Evolutionary conservation across 1,140 invertebrate species (phyloP).

Genomic region (Hypothenemus hampei): DNA sequence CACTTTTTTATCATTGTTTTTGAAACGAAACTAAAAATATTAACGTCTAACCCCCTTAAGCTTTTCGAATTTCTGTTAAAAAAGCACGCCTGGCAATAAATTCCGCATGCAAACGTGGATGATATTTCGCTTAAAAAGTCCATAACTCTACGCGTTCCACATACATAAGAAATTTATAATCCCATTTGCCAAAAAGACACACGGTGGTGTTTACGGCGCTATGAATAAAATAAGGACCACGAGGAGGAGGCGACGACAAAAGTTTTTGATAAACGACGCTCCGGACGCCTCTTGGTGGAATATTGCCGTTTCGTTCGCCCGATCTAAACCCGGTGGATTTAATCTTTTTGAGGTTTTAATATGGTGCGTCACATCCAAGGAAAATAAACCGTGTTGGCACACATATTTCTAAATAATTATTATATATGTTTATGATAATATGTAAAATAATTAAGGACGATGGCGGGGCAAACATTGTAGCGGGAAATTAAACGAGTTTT

Average conservation of each 20-base stretch:
- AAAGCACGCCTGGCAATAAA: too few species aligned
- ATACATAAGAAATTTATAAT: conserved; percentile 21
- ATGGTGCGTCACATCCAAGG: not conserved
- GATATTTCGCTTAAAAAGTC: too few species aligned
- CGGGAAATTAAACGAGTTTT: conserved; percentile 9
- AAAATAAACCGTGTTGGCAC: conserved; percentile 8
- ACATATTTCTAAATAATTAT: conserved; percentile 8
- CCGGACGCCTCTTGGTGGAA: not conserved
- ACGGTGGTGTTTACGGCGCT: conserved; percentile 4
- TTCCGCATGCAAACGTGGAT: too few species aligned
- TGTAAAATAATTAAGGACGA: conserved; percentile 13
- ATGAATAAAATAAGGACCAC: conserved; percentile 10
- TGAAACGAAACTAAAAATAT: too few species aligned
- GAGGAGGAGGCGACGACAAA: conserved; percentile 4
- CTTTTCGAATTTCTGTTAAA: too few species aligned
- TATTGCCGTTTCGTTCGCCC: not conserved
- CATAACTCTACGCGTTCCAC: conserved; percentile 21
- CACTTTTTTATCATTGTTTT: too few species aligned
- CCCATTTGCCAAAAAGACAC: conserved; percentile 22
- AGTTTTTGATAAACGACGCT: conserved; percentile 10
- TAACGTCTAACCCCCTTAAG: too few species aligned
- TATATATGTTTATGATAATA: conserved; percentile 13
- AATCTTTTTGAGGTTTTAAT: too few species aligned
- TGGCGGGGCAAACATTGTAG: not conserved
- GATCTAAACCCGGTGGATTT: not conserved